These are phyloP conservation scores for Leucoma salicis DNA, from an alignment of 2,888 invertebrate genomes.

Conservation along the genomic window DNA sequence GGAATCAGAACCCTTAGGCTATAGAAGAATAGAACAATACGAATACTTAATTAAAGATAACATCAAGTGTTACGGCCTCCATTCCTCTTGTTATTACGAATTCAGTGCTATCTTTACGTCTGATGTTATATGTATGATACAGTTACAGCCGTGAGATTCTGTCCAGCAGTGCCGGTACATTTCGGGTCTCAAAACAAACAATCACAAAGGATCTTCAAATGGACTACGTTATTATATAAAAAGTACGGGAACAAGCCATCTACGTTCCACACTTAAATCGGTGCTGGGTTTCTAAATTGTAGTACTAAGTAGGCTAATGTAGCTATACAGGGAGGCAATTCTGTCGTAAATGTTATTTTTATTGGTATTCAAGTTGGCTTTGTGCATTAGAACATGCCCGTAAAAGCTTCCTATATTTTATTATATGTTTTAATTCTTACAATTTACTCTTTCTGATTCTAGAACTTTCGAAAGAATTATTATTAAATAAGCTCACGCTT, in stretches of 20 bases:
- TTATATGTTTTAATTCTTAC: no score
- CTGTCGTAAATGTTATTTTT: not conserved
- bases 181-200: not conserved
- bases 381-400: no score
- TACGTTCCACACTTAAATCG: constrained; percentile 12
- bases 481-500: no score
- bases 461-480: no score
- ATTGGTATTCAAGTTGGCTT: not conserved
- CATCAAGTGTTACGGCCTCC: constrained; percentile 7
- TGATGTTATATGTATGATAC: constrained; percentile 8
- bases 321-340: constrained; percentile 16
- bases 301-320: constrained; percentile 20
- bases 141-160: constrained; percentile 4
- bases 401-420: no score
- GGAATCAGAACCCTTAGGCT: constrained; percentile 3
- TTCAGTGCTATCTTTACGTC: constrained; percentile 25
- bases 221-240: constrained; percentile 23
- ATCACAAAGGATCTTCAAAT: constrained; percentile 7
- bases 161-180: not conserved
- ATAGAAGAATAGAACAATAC: constrained; percentile 10
- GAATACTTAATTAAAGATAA: constrained; percentile 24
- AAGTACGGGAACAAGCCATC: constrained; percentile 11
- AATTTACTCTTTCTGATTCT: no score
- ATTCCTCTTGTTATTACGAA: constrained; percentile 22
- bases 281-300: constrained; percentile 29